phyloP scores from a whole-genome alignment of 2,113 vertebrate species.

The Tragelaphus imberbis region DNA sequence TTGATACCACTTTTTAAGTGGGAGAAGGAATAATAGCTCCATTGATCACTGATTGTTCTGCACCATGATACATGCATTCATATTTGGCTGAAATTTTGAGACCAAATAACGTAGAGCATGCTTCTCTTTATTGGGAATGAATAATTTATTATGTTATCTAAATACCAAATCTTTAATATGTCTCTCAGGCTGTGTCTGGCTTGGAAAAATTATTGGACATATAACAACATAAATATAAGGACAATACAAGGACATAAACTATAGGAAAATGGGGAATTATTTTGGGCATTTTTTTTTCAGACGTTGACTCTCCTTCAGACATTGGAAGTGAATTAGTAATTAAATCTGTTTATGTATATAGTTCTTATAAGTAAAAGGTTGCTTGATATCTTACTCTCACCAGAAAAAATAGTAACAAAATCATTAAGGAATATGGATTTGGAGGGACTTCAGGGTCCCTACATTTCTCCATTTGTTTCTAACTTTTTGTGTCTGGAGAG shows the following conservation, averaged over 20 bases:
- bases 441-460: neutral
- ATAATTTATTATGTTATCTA: constrained; percentile 23
- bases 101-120: neutral
- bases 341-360: constrained; percentile 1
- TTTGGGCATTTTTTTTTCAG: neutral
- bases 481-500: neutral
- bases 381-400: neutral
- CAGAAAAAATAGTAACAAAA: neutral
- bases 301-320: neutral
- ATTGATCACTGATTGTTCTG: neutral
- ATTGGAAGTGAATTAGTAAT: neutral
- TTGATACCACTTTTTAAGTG: neutral
- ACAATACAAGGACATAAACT: neutral
- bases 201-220: neutral
- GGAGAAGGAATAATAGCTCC: neutral
- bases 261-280: neutral
- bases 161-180: constrained; percentile 8
- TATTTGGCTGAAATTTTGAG: neutral
- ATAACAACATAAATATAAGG: neutral
- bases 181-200: neutral
- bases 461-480: neutral
- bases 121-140: neutral
- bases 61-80: neutral
- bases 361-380: neutral
- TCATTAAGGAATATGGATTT: neutral